Evolutionary conservation across 2,888 invertebrate genomes (phyloP).

Genomic region (Plebejus anna): DNA sequence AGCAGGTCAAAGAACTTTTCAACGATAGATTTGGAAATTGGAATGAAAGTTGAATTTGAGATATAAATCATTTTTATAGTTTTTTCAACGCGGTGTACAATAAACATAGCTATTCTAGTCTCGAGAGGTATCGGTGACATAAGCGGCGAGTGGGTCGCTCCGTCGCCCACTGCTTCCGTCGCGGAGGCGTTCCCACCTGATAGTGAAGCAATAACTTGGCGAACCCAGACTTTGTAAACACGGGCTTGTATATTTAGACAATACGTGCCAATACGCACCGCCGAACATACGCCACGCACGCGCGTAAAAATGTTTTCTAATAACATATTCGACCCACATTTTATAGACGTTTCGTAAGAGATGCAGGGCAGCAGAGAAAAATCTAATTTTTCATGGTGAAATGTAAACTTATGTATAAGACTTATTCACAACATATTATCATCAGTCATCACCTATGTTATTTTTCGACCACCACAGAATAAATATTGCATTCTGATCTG

Average conservation of each 20-base stretch:
- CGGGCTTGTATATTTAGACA: conserved; percentile 28
- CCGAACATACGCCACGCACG: conserved; percentile 2
- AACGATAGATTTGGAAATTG: neutral
- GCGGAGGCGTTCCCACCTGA: conserved; percentile 71
- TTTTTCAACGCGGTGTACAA: conserved; percentile 30
- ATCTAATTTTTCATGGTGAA: neutral
- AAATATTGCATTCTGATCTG: too few species aligned
- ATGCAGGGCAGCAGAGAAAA: neutral
- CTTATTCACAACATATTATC: neutral
- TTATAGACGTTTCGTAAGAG: neutral
- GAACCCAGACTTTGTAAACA: conserved; percentile 28
- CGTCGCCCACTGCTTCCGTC: conserved; percentile 74
- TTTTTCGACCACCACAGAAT: neutral
- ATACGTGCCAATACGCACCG: conserved; percentile 30
- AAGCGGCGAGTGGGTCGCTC: conserved; percentile 65
- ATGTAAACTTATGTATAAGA: neutral
- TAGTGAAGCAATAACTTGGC: conserved; percentile 47
- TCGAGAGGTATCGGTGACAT: conserved; percentile 68
- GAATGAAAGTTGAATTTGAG: neutral
- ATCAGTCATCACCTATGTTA: neutral
- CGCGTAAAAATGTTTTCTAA: neutral
- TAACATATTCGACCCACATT: conserved; percentile 6
- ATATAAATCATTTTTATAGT: conserved; percentile 12
- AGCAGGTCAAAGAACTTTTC: neutral
- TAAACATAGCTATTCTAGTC: conserved; percentile 59